These are phyloP conservation scores for Andrena camellia DNA, from an alignment of 2,888 invertebrate species.

Conservation along the genomic window DNA sequence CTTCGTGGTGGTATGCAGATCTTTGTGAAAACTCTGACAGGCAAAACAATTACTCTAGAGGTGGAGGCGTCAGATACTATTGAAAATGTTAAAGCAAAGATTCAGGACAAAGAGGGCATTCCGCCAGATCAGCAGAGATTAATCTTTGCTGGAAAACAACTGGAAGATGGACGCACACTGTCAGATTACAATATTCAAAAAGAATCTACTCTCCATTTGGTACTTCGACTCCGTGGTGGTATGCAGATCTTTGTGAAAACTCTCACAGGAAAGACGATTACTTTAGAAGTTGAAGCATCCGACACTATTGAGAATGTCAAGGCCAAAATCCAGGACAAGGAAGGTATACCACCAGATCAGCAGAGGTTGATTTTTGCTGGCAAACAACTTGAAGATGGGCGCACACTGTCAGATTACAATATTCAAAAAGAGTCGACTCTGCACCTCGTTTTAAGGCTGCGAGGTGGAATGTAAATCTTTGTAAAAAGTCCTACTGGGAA, in stretches of 20 bases:
- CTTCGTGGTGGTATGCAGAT: conserved; percentile 9
- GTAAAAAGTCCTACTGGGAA: conserved; percentile 3
- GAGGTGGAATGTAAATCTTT: conserved; percentile 1
- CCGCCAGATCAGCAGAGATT: conserved; percentile 1
- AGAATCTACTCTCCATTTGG: background rate
- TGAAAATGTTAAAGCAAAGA: conserved; percentile 25
- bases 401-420: background rate
- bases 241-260: background rate
- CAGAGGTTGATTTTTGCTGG: background rate
- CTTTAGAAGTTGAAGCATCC: conserved; percentile 3
- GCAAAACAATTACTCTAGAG: conserved; percentile 27
- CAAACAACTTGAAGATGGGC: background rate
- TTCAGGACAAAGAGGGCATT: conserved; percentile 13
- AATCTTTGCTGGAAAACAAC: background rate
- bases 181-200: background rate
- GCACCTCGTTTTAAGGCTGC: background rate
- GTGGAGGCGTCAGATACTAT: conserved; percentile 20
- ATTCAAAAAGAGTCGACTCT: conserved; percentile 2
- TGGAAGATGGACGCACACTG: background rate
- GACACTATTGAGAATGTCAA: conserved; percentile 11
- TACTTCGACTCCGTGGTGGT: background rate
- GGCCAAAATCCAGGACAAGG: background rate
- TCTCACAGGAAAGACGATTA: conserved; percentile 6
- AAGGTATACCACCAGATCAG: background rate
- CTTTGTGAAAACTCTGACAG: background rate